Base-by-base conservation (phyloP, 2,797 vertebrate species). In the Sebastes taczanowskii region DNA sequence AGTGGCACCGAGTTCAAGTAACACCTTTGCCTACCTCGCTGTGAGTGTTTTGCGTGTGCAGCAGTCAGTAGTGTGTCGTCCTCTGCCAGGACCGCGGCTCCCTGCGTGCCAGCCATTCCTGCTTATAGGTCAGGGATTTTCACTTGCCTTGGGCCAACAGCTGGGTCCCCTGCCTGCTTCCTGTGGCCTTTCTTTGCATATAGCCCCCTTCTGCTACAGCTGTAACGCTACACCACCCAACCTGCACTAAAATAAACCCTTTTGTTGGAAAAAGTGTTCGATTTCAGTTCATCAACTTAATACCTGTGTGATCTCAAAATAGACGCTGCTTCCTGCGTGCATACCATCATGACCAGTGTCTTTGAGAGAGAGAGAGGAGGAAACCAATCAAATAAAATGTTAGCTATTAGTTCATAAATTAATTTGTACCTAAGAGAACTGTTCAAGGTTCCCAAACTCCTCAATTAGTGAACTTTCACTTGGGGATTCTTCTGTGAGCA, bases 101-200 rank as follows among this genome's bases (percentile, higher is more conserved):
- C 65, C 88, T 81, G 84, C 90, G 20, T 95, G 92, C 92, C 91
- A 89, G 71, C 56, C 92, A 94, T 96, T 95, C 92, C 94, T 95
- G 92, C 91, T 93, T 87, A 90, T 95, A 95, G 95, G 95, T 96
- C 96, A 95, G 35, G 81, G 90, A 95, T 97, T 97, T 96, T 95
- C 94, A 88, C 92, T 95, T 85, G 91, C 91, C 91, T 86, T 80
- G 70, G 84, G 82, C 86, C 42, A 93, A 93, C 96, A 96, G 95
- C 95, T 96, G 95, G 91, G 90, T 76, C 85, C 85, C 84, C 85
- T 77, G 34, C 34, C 91, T 88, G 87, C 93, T 95, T 94, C 91
- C 92, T 2, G 11, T 84, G 90, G 88, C 85, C 89, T 85, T 85
- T 32, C 74, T 84, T 90, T 84, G 29, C 85, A 9, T 32, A 49